Evolutionary conservation across 2,888 invertebrate species (phyloP).

Genomic region (Melanostoma mellinum): DNA sequence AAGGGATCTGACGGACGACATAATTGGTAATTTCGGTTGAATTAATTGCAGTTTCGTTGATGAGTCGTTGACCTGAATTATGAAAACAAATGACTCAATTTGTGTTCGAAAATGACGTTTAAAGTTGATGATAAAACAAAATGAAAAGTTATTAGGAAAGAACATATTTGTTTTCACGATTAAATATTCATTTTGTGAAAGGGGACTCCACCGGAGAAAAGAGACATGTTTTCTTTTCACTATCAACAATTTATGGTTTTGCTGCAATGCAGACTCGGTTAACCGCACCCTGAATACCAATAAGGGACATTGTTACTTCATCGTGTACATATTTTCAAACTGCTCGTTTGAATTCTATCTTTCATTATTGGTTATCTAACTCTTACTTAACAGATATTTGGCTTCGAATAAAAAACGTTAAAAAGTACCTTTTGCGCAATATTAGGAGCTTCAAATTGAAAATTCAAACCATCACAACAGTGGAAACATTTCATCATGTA

Average conservation of each 20-base stretch:
- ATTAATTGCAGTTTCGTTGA: conserved; percentile 45
- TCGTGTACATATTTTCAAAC: conserved; percentile 23
- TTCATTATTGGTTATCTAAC: conserved; percentile 38
- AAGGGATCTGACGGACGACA: conserved; percentile 34
- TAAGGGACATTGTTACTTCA: conserved; percentile 45
- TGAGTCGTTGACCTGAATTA: conserved; percentile 62
- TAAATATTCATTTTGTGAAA: neutral
- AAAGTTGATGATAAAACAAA: conserved; percentile 26
- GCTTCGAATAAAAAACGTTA: conserved; percentile 19
- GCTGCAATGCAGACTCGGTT: no score
- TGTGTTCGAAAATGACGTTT: conserved; percentile 17
- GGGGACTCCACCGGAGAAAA: no score
- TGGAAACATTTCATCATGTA: conserved; percentile 61
- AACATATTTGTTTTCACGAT: neutral
- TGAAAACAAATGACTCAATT: conserved; percentile 38
- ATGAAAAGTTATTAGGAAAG: neutral
- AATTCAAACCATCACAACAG: conserved; percentile 51
- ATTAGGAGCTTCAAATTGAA: conserved; percentile 43
- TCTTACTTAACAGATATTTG: conserved; percentile 32
- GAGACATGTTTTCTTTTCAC: no score
- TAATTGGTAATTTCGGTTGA: conserved; percentile 47
- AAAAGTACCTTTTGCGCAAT: conserved; percentile 34
- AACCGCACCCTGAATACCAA: neutral
- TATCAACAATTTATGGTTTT: no score
- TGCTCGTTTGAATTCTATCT: conserved; percentile 45